Conservation (phyloP, 2,797 vertebrate genomes). For the Dryobates pubescens region DNA sequence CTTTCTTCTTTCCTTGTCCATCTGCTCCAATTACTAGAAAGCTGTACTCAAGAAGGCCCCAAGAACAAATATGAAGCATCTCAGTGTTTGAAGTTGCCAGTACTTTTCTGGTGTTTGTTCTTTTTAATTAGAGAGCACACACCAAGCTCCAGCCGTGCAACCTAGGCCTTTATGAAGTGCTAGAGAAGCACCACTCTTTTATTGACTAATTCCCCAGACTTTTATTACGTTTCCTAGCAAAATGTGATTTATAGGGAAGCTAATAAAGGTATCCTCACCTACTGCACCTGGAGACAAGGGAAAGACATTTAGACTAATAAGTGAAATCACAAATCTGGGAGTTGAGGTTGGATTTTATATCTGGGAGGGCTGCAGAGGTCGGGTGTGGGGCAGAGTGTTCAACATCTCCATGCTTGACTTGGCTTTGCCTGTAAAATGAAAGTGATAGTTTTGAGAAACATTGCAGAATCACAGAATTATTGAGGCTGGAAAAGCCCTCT, state of each 20-base stretch:
- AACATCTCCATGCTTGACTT: not conserved
- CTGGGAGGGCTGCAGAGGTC: not conserved
- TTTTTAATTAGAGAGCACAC: conserved; percentile 65
- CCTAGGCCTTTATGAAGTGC: conserved; percentile 57
- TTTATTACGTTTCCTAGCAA: conserved; percentile 69
- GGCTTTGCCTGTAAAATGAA: not conserved
- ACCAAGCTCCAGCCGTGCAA: conserved; percentile 11
- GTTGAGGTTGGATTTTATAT: conserved; percentile 56
- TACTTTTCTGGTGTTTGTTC: conserved; percentile 65
- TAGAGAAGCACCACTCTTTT: conserved; percentile 50
- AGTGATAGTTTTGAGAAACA: not conserved
- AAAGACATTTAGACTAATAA: conserved; percentile 60
- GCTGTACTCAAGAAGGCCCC: conserved; percentile 31
- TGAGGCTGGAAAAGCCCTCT: too few species aligned
- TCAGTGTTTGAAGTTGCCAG: conserved; percentile 57
- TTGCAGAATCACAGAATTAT: too few species aligned
- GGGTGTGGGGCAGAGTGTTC: not conserved
- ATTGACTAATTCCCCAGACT: conserved; percentile 64
- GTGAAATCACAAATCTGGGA: conserved; percentile 63
- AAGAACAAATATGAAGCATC: conserved; percentile 41
- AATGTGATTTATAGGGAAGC: conserved; percentile 65
- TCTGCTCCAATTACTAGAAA: conserved; percentile 54
- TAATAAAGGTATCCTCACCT: conserved; percentile 70
- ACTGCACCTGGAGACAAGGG: conserved; percentile 53
- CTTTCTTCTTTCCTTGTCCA: conserved; percentile 1